Evolutionary conservation across 2,888 invertebrate species (phyloP).

Genomic region (Polydrusus pterygomalis): DNA sequence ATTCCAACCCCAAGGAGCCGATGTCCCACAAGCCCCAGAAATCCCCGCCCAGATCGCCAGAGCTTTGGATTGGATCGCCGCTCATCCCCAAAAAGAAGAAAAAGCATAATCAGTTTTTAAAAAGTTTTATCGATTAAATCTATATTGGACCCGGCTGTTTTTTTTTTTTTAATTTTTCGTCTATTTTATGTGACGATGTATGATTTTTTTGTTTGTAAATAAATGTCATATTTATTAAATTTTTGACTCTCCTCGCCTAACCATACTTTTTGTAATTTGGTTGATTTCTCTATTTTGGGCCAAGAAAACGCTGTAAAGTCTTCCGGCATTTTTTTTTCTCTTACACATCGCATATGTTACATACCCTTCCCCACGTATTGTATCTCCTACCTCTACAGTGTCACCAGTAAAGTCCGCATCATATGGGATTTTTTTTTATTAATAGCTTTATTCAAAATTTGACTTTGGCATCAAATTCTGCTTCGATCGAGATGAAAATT

Average conservation of each 20-base stretch:
- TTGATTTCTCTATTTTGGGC: too few species aligned
- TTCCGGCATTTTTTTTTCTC: too few species aligned
- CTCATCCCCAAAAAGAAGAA: conserved; percentile 67
- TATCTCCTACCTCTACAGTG: too few species aligned
- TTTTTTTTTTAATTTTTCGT: background rate
- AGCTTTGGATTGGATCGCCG: conserved; percentile 73
- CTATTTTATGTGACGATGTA: background rate
- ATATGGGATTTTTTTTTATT: too few species aligned
- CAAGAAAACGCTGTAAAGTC: too few species aligned
- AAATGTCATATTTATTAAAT: conserved; percentile 3
- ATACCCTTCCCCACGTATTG: too few species aligned
- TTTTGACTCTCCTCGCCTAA: background rate
- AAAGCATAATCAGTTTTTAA: background rate
- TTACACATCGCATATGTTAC: too few species aligned
- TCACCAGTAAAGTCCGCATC: too few species aligned
- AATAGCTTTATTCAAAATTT: too few species aligned
- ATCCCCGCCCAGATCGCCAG: conserved; percentile 76
- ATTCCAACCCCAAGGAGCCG: conserved; percentile 72
- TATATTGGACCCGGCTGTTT: conserved; percentile 3
- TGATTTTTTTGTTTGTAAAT: conserved; percentile 2
- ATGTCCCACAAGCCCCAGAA: conserved; percentile 67
- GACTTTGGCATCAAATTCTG: too few species aligned
- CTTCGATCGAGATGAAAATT: too few species aligned
- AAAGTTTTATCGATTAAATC: background rate
- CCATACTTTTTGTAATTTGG: too few species aligned